Base-by-base conservation (phyloP, 2,888 invertebrate genomes). In the Tyria jacobaeae region DNA sequence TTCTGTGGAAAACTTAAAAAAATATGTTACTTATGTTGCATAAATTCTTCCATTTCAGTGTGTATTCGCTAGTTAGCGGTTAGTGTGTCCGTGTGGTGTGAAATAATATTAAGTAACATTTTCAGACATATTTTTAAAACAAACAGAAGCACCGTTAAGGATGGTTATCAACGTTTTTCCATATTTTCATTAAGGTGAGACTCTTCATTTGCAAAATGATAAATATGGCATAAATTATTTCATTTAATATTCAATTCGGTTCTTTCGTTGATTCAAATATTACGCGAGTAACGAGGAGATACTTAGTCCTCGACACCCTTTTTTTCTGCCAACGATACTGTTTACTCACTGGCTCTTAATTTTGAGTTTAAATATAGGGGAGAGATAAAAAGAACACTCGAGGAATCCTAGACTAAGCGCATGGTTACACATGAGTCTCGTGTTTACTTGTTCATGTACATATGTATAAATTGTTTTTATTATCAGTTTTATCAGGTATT, bases 171-270 rank as follows among this genome's bases (percentile, higher is more conserved):
- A 82, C 86, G 86, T 85, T 54, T 60, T 60, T 60, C 35, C 41
- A 37, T 52, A 64, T 64, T 94, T 91, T 93, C 92, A 94, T 93
- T 92, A 93, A 93, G 93, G 92, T 93, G 89, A 90, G 91, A 81
- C 85, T 89, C 89, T 90, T 91, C 93, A 92, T 94, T 94, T 92
- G 93, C 93, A 91, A 93, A 92, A 93, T 94, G 89, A 94, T 94
- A 94, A 94, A 94, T 94, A 93, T 94, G 90, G 91, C 94, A 94
- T 94, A 94, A 94, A 94, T 94, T 94, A 94, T 94, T 94, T 94
- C 94, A 94, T 94, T 94, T 94, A 94, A 88, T 93, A 94, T 94
- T 94, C 94, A 93, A 92, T 94, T 94, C 89, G 80, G 88, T 93
- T 94, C 92, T 92, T 93, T 92, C 88, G 79, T 80, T 80, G 79